A percentile compares a stretch with the other conserved stretches of the same genome.
Conservation (phyloP, 1,140 invertebrate genomes). For the Panagrolaimus sp. region DNA sequence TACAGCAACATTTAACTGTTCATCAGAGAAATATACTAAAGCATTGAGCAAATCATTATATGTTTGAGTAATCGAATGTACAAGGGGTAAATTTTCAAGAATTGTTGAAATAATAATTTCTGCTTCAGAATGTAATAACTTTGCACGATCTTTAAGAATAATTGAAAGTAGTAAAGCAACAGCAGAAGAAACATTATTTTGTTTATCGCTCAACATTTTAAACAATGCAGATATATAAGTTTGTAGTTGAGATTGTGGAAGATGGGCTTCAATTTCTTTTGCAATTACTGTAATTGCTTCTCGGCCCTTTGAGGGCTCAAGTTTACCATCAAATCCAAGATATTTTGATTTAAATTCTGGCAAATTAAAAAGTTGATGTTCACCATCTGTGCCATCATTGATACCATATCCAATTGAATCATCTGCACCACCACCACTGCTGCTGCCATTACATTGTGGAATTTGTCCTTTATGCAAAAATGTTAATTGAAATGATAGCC, state of each 20-base stretch:
- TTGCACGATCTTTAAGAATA: constrained; percentile 43
- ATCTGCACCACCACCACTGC: constrained; percentile 45
- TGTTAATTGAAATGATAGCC: constrained; percentile 43
- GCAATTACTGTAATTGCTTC: constrained; percentile 38
- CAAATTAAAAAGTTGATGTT: constrained; percentile 39
- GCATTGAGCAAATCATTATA: constrained; percentile 53
- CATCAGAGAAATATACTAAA: constrained; percentile 46
- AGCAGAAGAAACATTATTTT: constrained; percentile 49
- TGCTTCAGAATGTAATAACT: constrained; percentile 44
- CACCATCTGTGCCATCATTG: constrained; percentile 42
- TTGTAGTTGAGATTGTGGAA: constrained; percentile 53
- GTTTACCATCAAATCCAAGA: constrained; percentile 48
- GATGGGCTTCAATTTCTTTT: constrained; percentile 50
- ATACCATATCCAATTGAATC: too few relatives aligned
- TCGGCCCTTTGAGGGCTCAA: constrained; percentile 39
- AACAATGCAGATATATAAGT: constrained; percentile 54
- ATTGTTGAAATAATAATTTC: constrained; percentile 49
- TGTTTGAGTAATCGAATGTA: constrained; percentile 47
- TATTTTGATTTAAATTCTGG: constrained; percentile 36
- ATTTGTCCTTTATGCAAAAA: constrained; percentile 46
- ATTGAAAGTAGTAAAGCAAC: constrained; percentile 51
- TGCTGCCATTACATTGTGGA: too few relatives aligned
- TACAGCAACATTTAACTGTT: constrained; percentile 47
- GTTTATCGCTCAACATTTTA: constrained; percentile 53
- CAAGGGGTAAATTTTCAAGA: constrained; percentile 43